A percentile compares a stretch with the other conserved stretches of the same genome.
These are phyloP conservation scores for Vanacampus margaritifer DNA, from an alignment of 2,113 vertebrate species.

Conservation along the genomic window DNA sequence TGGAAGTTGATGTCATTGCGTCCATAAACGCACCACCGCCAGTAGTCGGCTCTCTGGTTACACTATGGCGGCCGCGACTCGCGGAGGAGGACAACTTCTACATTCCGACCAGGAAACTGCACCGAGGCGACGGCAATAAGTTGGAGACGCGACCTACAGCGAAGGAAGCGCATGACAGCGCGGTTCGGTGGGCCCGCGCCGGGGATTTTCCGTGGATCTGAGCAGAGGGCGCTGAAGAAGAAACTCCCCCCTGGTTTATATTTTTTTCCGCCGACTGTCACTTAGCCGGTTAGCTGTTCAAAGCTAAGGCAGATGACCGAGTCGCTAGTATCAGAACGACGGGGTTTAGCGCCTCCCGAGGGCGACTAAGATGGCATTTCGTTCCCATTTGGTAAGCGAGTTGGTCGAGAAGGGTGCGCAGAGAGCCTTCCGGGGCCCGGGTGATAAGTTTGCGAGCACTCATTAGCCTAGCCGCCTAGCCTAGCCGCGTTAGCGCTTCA, in stretches of 20 bases:
- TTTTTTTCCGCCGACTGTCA: constrained; percentile 67
- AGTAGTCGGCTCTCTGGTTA: constrained; percentile 52
- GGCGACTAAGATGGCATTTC: constrained; percentile 48
- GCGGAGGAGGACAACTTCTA: constrained; percentile 70
- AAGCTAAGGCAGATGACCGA: constrained; percentile 13
- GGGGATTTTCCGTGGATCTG: constrained; percentile 14
- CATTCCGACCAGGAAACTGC: constrained; percentile 55
- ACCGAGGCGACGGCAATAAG: constrained; percentile 38
- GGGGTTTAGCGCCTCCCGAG: constrained; percentile 11
- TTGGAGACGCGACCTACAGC: constrained; percentile 1
- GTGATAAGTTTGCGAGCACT: constrained; percentile 59
- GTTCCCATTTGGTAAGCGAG: constrained; percentile 39
- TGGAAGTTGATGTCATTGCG: constrained; percentile 10
- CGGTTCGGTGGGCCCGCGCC: constrained; percentile 8
- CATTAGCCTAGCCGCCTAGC: constrained; percentile 55
- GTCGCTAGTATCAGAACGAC: constrained; percentile 12
- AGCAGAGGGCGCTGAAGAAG: constrained; percentile 52
- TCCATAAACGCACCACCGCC: not conserved
- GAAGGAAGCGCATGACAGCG: constrained; percentile 16
- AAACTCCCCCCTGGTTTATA: constrained; percentile 46
- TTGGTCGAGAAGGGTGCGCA: constrained; percentile 34
- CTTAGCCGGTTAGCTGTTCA: constrained; percentile 61
- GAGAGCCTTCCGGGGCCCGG: constrained; percentile 32
- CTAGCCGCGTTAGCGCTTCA: constrained; percentile 41
- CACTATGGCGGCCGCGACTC: constrained; percentile 71